Evolutionary conservation across 2,113 vertebrate genomes (phyloP), one percentile per base, ranked within the genome.

Genomic region (Rattus rattus): DNA sequence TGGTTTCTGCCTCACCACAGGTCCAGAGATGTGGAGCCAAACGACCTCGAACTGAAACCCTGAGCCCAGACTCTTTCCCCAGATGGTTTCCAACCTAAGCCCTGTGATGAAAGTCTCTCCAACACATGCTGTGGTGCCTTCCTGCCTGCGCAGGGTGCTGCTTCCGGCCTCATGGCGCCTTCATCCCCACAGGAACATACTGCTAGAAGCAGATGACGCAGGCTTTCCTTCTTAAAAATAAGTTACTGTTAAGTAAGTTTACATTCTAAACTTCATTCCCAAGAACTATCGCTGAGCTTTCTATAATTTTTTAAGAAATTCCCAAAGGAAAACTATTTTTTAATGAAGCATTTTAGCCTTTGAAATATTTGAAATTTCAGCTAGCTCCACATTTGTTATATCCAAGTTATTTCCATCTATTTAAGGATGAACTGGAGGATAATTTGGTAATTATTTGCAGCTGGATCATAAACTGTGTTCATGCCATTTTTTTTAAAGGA

Each of bases 401-500:
- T 93, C 14, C 6, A 17, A 92, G 77, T 81, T 94, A 76, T 92
- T 76, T 92, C 61, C 63, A 96, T 97, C 26, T 91, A 92, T 36
- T 94, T 91, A 95, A 96, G 47, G 91, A 95, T 96, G 93, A 96
- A 97, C 54, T 77, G 90, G 28, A 96, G 77, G 56, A 79, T 89
- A 96, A 95, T 97, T 96, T 93, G 84, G 79, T 97, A 94, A 94
- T 97, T 95, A 96, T 96, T 94, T 96, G 81, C 67, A 94, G 81
- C 94, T 97, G 92, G 79, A 95, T 96, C 75, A 96, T 93, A 95
- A 96, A 95, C 80, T 43, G 56, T 59, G 13, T n/a, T 96, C 65
- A 87, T 94, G 70, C 67, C 61, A 94, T 92, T 39, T 54, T 95
- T 80, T 84, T 94, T 91, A 61, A 14, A 56, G 36, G 79, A 76